A percentile compares a stretch with the other conserved stretches of the same genome.
Conservation (phyloP, 2,113 vertebrate species). For the Hucho hucho region DNA sequence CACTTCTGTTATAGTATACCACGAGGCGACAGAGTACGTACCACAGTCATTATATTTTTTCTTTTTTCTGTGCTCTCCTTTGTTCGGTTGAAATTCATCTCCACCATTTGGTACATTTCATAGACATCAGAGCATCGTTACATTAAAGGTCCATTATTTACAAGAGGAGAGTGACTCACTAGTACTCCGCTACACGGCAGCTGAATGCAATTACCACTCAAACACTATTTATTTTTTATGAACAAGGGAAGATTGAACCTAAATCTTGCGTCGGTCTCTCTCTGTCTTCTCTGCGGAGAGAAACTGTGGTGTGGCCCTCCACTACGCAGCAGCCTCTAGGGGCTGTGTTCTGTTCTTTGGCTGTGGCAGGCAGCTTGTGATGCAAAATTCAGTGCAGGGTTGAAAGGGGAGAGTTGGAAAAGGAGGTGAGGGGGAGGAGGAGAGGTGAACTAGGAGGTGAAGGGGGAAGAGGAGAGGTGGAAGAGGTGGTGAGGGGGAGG, state of each 20-base stretch:
- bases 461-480: no score
- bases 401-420: neutral
- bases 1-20: no score
- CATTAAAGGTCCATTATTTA: constrained; percentile 7
- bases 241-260: constrained; percentile 32
- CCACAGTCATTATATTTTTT: no score
- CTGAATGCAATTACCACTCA: constrained; percentile 48
- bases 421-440: no score
- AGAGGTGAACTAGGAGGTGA: no score
- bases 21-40: no score
- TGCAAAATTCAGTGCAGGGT: constrained; percentile 66
- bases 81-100: constrained; percentile 12
- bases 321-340: constrained; percentile 39
- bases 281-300: neutral
- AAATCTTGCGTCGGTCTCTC: constrained; percentile 28
- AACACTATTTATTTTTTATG: constrained; percentile 40
- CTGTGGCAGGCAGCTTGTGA: constrained; percentile 63
- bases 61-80: neutral
- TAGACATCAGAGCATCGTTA: constrained; percentile 21
- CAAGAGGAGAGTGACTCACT: neutral
- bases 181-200: neutral
- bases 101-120: neutral
- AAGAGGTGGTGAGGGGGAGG: no score
- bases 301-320: neutral
- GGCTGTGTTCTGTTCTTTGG: constrained; percentile 40